Evolutionary conservation across 2,888 invertebrate species (phyloP), one percentile per base, ranked within the genome.

Genomic region (Cataglyphis rosenhaueri): DNA sequence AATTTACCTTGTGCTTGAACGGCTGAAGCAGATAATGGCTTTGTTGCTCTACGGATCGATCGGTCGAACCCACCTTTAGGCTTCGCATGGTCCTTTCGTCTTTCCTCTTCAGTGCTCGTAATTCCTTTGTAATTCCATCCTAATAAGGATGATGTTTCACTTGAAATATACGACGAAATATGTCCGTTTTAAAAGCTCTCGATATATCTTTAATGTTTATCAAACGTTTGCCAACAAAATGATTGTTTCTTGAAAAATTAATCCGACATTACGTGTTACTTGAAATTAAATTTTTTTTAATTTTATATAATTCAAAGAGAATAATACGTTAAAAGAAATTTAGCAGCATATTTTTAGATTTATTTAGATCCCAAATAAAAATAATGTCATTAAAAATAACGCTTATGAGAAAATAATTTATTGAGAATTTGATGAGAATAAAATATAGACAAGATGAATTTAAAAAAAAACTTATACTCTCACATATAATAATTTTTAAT

Each of bases 11-110:
- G 86, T 84, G 88, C 85, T 88, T 84, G 87, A 89, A 82, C 89
- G 89, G 88, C 84, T 86, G 89, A 87, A 90, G 85, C 91, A 90
- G 91, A 91, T 92, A 92, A 92, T 92, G 91, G 91, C 87, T 91
- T 88, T 88, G 92, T 91, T 92, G 92, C 89, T 86, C 86, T 79
- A 83, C 81, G 81, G 73, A 87, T 88, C 88, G 87, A 91, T 90
- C 88, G 87, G 88, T 87, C 87, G 87, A 84, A 62, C 66, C 83
- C 74, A 83, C 85, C 84, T 88, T 84, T 79, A 71, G 82, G 65
- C 75, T 81, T 89, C 74, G 87, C 86, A 85, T 86, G 57, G 71
- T 66, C 64, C 71, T 55, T 81, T 70, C 73, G 86, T 84, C 82
- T 76, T 84, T 85, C 66, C 66, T 83, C 38, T 71, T 78, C 71